Evolutionary conservation across 2,888 invertebrate genomes (phyloP), one percentile per base, ranked within the genome.

Genomic region (Tromatobia lineatoria): DNA sequence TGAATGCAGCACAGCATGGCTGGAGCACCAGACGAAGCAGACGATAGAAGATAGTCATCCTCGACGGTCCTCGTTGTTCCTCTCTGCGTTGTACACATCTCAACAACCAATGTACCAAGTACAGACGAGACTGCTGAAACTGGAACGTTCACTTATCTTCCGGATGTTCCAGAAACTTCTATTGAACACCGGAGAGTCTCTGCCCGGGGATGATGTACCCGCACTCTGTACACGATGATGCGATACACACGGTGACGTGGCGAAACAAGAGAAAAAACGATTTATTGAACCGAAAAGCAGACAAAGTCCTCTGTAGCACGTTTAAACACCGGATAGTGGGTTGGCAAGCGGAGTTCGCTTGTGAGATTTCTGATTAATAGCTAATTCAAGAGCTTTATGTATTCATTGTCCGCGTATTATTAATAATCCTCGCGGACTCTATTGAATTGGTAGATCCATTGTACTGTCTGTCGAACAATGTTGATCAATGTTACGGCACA

Each of bases 161-260:
- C 87, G 87, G 85, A 90, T 88, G 89, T 88, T 89, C 83, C 83
- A 86, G 83, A 87, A 89, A 87, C 85, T 87, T 84, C 86, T 87
- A 87, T 85, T 85, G 89, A 89, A 88, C 89, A 87, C 85, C 86
- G 83, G 81, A 80, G 85, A 86, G 87, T 85, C 82, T 80, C 81
- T 74, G 75, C 45, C 69, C 82, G 71, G 75, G 69, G 79, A 71
- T 78, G 71, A 59, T 76, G 57, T 47, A 47, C 45, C 45, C 3
- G 29, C 29, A 18, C n/a, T 11, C 47, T 50, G 64, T 75, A 57
- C 86, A 85, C 88, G 87, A 87, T 88, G 57, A 82, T 80, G 64
- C 66, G 61, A 78, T 78, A 70, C 57, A 76, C 47, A 86, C 52
- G 18, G 4, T 67, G 61, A 80, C 78, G 78, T 47, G 15, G 38